These are phyloP conservation scores for Sisyra nigra DNA, from an alignment of 2,888 invertebrate species.

Conservation along the genomic window DNA sequence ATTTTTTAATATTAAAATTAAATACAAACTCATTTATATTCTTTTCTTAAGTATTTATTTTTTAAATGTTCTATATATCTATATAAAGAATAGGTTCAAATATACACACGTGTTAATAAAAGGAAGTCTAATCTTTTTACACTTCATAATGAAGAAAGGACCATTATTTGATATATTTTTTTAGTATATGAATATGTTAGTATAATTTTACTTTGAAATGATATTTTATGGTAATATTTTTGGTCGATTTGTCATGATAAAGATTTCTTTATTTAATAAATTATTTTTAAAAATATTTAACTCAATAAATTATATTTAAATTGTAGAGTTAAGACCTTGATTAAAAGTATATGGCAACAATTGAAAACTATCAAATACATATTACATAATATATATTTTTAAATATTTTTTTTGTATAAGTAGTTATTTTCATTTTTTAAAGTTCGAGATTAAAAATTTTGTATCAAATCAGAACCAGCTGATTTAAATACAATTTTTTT, in stretches of 20 bases:
- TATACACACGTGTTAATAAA: not conserved
- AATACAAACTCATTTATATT: not conserved
- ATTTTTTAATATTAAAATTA: not conserved
- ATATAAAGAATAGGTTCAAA: not conserved
- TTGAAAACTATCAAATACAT: not conserved
- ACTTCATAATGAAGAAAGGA: not conserved
- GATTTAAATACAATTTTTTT: slow-evolving; percentile 3
- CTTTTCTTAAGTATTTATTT: not conserved
- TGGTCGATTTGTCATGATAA: not conserved
- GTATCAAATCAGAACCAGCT: slow-evolving; percentile 7
- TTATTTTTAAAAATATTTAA: not conserved
- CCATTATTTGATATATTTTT: not conserved
- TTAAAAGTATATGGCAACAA: not conserved
- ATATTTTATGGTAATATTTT: not conserved
- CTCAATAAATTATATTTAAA: not conserved
- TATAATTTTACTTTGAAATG: not conserved
- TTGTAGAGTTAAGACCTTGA: not conserved
- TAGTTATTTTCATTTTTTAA: not conserved
- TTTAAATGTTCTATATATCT: too few species aligned
- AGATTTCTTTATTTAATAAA: not conserved
- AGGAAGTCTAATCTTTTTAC: not conserved
- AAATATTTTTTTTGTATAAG: not conserved
- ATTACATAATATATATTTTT: not conserved
- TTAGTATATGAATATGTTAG: not conserved
- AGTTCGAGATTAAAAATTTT: not conserved